phyloP scores from a whole-genome alignment of 2,797 vertebrate genomes.

The Chelon labrosus region DNA sequence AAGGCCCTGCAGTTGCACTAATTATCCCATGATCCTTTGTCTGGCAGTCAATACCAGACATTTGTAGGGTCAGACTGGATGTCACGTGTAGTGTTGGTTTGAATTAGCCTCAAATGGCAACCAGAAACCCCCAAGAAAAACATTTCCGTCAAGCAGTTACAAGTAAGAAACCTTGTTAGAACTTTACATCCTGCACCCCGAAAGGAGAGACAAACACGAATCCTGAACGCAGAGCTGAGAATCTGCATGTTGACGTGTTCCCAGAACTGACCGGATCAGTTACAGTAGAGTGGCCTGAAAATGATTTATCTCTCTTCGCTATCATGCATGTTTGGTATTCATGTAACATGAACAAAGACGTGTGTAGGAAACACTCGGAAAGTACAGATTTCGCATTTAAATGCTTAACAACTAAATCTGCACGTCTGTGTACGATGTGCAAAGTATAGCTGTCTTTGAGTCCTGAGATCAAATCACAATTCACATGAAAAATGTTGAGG shows the following conservation, averaged over 20 bases:
- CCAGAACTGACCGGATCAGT: conserved; percentile 34
- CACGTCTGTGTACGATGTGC: conserved; percentile 13
- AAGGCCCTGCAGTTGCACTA: conserved; percentile 34
- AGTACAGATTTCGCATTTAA: neutral
- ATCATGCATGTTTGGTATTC: neutral
- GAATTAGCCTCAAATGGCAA: conserved; percentile 59
- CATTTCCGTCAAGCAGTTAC: conserved; percentile 7
- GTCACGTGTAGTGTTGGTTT: conserved; percentile 62
- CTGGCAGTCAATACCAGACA: conserved; percentile 61
- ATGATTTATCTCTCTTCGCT: conserved; percentile 6
- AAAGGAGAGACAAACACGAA: conserved; percentile 7
- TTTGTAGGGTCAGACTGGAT: conserved; percentile 61
- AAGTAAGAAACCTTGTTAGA: conserved; percentile 36
- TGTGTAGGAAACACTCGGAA: conserved; percentile 11
- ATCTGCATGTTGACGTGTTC: conserved; percentile 7
- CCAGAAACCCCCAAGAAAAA: conserved; percentile 39
- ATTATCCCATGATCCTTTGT: conserved; percentile 68
- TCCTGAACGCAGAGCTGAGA: conserved; percentile 5
- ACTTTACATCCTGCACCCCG: conserved; percentile 20
- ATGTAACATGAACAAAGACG: neutral
- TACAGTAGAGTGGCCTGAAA: neutral
- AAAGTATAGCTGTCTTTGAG: neutral
- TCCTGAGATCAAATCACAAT: neutral
- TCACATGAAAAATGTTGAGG: conserved; percentile 2
- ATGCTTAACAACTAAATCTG: conserved; percentile 7